phyloP scores from a whole-genome alignment of 2,888 invertebrate species.

The Pseudoips prasinana region DNA sequence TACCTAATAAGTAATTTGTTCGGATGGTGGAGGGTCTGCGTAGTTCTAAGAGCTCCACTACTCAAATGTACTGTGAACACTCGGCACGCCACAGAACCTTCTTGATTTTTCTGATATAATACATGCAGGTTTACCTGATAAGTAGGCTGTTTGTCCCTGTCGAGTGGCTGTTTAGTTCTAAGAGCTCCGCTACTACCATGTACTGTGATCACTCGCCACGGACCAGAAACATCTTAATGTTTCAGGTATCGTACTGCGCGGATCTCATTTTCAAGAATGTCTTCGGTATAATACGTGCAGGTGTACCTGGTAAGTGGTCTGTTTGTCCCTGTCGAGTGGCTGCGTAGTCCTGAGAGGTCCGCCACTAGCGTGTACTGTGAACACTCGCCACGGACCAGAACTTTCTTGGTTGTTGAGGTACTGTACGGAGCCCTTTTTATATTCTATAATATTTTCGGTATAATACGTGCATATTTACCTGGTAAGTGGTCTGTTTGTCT shows the following conservation, averaged over 20 bases:
- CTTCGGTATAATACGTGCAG: neutral
- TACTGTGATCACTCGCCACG: constrained; percentile 91
- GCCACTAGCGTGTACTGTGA: constrained; percentile 89
- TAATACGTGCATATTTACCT: constrained; percentile 72
- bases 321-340: too few species aligned
- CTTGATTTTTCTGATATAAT: neutral
- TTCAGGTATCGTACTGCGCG: constrained; percentile 93
- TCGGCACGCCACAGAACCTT: too few species aligned
- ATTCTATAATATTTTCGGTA: too few species aligned
- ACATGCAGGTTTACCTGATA: constrained; percentile 85
- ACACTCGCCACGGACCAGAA: constrained; percentile 90
- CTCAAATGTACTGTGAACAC: too few species aligned
- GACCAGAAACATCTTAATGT: constrained; percentile 90
- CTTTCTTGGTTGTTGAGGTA: constrained; percentile 92
- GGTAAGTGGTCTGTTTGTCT: constrained; percentile 37
- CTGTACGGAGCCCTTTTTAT: constrained; percentile 91
- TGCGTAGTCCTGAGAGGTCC: constrained; percentile 85
- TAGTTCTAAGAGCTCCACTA: too few species aligned
- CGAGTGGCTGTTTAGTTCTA: constrained; percentile 86
- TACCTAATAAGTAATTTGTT: too few species aligned
- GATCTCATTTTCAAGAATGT: too few species aligned
- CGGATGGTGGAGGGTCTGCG: too few species aligned
- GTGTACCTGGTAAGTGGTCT: constrained; percentile 74
- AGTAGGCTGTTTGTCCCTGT: constrained; percentile 91
- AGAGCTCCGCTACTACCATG: constrained; percentile 90